Evolutionary conservation across 1,140 invertebrate genomes (phyloP), one percentile per base, ranked within the genome.

Genomic region (Arctopsyche grandis): DNA sequence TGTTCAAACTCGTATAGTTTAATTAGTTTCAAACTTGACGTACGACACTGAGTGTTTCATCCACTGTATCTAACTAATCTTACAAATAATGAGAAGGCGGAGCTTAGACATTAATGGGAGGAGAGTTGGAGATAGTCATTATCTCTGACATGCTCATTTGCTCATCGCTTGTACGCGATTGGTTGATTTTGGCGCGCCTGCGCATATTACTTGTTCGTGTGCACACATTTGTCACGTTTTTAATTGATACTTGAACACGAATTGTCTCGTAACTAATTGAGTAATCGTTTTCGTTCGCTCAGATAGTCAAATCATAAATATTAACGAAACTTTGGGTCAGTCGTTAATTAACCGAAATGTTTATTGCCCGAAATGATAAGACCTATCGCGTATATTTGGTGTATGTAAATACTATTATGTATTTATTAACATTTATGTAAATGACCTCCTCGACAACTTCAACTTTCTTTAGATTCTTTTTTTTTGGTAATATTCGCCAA

Each of bases 151-250:
- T 60, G 14, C 56, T 9, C n/a, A 66, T 66, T 66, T 66, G 63
- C 63, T 66, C 63, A 66, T 66, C 63, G 24, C 63, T 66, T 22
- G 21, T 66, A 14, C 22, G 63, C 63, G 22, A 66, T 66, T 66
- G 63, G 63, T 66, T 14, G 24, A 66, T 66, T 66, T 66, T 14
- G 10, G 21, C 21, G 22, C 63, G 63, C 63, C 22, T 66, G 63
- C 63, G 63, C 63, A 52, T 14, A 52, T 10, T 14, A 12, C 12
- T 3, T 12, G 48, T 38, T 38, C 29, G 1, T 38, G 7, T 7
- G 29, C 3, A 19, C 3, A 19, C 16, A 60, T 60, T 60, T 60
- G 56, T 60, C 56, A 60, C 56, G 16, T 19, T 19, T 60, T 60
- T 60, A 19, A 19, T 19, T 21, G 16, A 19, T 19, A 19, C 21